Base-by-base conservation (phyloP, 2,888 invertebrate genomes). In the Choristoneura rosaceana region DNA sequence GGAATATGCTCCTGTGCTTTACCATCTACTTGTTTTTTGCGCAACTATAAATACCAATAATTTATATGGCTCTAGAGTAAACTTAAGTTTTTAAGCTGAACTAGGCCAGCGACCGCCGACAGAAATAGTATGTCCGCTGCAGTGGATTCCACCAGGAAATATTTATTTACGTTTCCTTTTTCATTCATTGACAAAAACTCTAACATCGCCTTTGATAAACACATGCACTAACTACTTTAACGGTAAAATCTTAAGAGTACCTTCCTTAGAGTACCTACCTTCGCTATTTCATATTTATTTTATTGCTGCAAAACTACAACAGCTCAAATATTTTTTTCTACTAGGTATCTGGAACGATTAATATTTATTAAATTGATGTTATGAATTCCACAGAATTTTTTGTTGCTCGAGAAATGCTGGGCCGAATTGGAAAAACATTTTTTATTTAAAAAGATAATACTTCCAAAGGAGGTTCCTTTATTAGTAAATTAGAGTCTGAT, bases 1-100 rank as follows among this genome's bases (percentile, higher is more conserved):
- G 75, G 71, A 67, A 61, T 69, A 69, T 60, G 63, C 73, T 60
- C 25, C 70, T 80, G 80, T 81, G 82, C 79, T 82, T 79, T 78
- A 79, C 81, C 80, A 81, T 78, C 78, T 78, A 82, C 79, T 80
- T 79, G 81, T 82, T 85, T 86, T 86, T 84, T 85, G 80, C 81
- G 74, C 61, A 70, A 79, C 77, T 74, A 78, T 78, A 81, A 79
- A 80, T 78, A 81, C 71, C 75, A 80, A 79, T 81, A 81, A 84
- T 84, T 82, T 85, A 85, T 83, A 77, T 71, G 75, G 75, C 78
- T 77, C 76, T 79, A 81, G 77, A 73, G 77, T 43, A 75, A 45
- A 47, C 14, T 25, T 47, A 15, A 50, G 50, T 71, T 75, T 74
- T 75, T 71, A 73, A 63, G 59, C 59, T 41, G 60, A 71, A 67